Evolutionary conservation across 1,140 invertebrate genomes (phyloP).

Genomic region (Potamilus streckersoni): DNA sequence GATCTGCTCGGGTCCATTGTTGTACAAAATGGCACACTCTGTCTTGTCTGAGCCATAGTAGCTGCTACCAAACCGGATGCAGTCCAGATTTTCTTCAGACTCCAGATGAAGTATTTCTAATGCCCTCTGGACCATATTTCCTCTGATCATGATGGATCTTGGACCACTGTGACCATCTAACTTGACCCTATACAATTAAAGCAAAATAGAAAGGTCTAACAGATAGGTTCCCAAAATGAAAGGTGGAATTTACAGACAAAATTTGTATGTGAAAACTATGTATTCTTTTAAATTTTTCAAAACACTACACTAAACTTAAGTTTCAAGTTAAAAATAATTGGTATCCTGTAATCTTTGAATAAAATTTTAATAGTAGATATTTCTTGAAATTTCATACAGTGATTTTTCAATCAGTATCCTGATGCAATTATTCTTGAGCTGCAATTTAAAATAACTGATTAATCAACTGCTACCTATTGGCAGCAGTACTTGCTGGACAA

Average conservation of each 20-base stretch:
- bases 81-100: slow-evolving; percentile 51
- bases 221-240: background rate
- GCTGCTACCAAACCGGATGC: slow-evolving; percentile 64
- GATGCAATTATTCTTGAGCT: too few species aligned
- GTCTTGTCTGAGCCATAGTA: slow-evolving; percentile 67
- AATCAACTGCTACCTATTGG: too few species aligned
- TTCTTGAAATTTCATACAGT: too few species aligned
- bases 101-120: slow-evolving; percentile 57
- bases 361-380: too few species aligned
- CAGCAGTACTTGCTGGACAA: too few species aligned
- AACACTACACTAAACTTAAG: too few species aligned
- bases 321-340: too few species aligned
- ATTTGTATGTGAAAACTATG: background rate
- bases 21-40: slow-evolving; percentile 61
- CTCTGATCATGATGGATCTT: slow-evolving; percentile 47
- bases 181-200: slow-evolving; percentile 45
- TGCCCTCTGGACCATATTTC: slow-evolving; percentile 56
- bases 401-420: too few species aligned
- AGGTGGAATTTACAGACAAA: background rate
- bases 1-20: slow-evolving; percentile 65
- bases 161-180: slow-evolving; percentile 54
- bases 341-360: too few species aligned
- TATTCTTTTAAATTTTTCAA: too few species aligned
- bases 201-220: slow-evolving; percentile 4
- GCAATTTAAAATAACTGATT: too few species aligned